Base-by-base conservation (phyloP, 1,140 invertebrate genomes). In the Chrysomallon squamiferum region DNA sequence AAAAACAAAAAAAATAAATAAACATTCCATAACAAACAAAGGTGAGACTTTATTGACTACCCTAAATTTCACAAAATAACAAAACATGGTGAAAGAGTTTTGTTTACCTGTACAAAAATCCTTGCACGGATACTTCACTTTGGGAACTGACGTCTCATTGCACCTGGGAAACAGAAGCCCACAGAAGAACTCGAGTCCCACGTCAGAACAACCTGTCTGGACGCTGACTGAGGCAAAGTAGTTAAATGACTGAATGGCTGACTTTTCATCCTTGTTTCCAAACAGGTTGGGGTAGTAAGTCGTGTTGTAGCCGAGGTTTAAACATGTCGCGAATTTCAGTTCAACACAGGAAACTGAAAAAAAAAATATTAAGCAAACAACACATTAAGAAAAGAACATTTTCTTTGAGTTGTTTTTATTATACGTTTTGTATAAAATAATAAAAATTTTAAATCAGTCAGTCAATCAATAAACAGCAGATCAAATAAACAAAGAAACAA, bases 41-140 rank as follows among this genome's bases (percentile, higher is more conserved):
- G n/a, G n/a, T n/a, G n/a, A n/a, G n/a, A n/a, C n/a, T n/a, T n/a
- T n/a, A n/a, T n/a, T n/a, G n/a, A n/a, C n/a, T n/a, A n/a, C n/a
- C n/a, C n/a, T n/a, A n/a, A n/a, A n/a, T n/a, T n/a, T n/a, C n/a
- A n/a, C n/a, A n/a, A n/a, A n/a, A n/a, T n/a, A n/a, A n/a, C n/a
- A n/a, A n/a, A 38, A 38, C 35, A 38, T 38, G 35, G 6, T 5
- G 35, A 38, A 38, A n/a, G n/a, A n/a, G n/a, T n/a, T n/a, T n/a
- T n/a, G n/a, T n/a, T n/a, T 54, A 54, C 50, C 50, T 25, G n/a
- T 22, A 54, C 50, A 54, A 7, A 54, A 54, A 20, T 54, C 50
- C n/a, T 22, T 54, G 25, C 50, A 54, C 5, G 50, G 50, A 18
- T 54, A 30, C 50, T 27, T 54, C n/a, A 25, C 50, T 9, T 27